phyloP scores from a whole-genome alignment of 2,797 vertebrate genomes.

The Tadarida brasiliensis region DNA sequence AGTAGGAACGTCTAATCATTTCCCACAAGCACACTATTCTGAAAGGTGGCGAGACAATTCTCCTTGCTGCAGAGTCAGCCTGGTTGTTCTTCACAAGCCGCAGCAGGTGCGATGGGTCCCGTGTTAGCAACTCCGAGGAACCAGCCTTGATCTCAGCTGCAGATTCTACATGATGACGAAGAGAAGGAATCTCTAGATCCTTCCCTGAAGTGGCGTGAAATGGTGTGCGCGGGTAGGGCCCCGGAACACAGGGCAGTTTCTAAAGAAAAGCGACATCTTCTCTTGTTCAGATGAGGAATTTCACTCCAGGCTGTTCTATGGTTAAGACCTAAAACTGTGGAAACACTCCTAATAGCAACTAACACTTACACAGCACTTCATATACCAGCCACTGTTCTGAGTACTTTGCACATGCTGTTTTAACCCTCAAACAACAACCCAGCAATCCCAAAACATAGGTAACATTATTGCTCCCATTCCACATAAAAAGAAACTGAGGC shows the following conservation, averaged over 20 bases:
- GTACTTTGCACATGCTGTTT: background rate
- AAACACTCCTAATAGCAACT: background rate
- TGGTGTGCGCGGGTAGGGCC: background rate
- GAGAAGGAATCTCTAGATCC: background rate
- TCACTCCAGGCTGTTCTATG: background rate
- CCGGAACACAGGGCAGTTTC: background rate
- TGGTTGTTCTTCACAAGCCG: conserved; percentile 21
- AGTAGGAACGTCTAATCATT: conserved; percentile 66
- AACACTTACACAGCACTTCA: background rate
- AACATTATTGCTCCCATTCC: background rate
- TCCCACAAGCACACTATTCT: conserved; percentile 21
- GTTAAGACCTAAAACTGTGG: background rate
- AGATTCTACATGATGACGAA: background rate
- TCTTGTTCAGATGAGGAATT: background rate
- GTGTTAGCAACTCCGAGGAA: background rate
- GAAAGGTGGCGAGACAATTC: conserved; percentile 34
- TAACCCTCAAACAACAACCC: background rate
- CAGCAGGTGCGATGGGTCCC: background rate
- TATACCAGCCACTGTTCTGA: background rate
- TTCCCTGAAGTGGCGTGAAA: background rate
- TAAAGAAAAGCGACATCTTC: conserved; percentile 11
- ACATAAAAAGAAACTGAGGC: background rate
- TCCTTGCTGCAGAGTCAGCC: background rate
- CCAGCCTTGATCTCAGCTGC: background rate
- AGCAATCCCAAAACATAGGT: background rate